Base-by-base conservation (phyloP, 1,140 invertebrate species). In the Tenebrio molitor region DNA sequence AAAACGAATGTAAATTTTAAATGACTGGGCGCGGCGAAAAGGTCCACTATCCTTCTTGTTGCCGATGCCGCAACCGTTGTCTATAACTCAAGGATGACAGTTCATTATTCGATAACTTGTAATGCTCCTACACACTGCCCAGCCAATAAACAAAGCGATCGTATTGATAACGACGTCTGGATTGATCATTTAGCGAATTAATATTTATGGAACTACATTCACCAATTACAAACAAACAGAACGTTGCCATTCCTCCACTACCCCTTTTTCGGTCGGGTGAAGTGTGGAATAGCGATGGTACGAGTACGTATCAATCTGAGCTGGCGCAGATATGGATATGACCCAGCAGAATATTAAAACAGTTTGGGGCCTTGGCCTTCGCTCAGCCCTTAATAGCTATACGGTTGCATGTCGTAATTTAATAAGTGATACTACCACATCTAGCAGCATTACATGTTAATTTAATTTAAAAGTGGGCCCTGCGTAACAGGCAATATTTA, bases 71-170 rank as follows among this genome's bases (percentile, higher is more conserved):
- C 71, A 76, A 72, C 67, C 36, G 68, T 72, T 74, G 77, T 80
- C 79, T 74, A 80, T 80, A 80, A 80, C 77, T 80, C 79, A 80
- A 74, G 66, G 72, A 80, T 80, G 79, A 80, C 79, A 79, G 79
- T 79, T 78, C 78, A 79, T 78, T 80, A 80, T 80, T 80, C 77
- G 78, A 80, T 80, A 78, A 78, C 71, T 78, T 76, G 78, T 74
- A 78, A 70, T 69, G 78, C 78, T 78, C 78, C 78, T 78, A 79
- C 77, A 79, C 77, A 76, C 74, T 72, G 71, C 72, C 69, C 73
- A 75, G 68, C 75, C 73, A 76, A 75, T 74, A 76, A 76, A 73
- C 77, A 75, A 75, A 73, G 68, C 72, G 77, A 78, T 78, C 74
- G 69, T 67, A 77, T 72, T 77, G 74, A 72, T 75, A 73, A 76